Evolutionary conservation across 2,113 vertebrate genomes (phyloP), one percentile per base, ranked within the genome.

Genomic region (Lepisosteus oculatus): DNA sequence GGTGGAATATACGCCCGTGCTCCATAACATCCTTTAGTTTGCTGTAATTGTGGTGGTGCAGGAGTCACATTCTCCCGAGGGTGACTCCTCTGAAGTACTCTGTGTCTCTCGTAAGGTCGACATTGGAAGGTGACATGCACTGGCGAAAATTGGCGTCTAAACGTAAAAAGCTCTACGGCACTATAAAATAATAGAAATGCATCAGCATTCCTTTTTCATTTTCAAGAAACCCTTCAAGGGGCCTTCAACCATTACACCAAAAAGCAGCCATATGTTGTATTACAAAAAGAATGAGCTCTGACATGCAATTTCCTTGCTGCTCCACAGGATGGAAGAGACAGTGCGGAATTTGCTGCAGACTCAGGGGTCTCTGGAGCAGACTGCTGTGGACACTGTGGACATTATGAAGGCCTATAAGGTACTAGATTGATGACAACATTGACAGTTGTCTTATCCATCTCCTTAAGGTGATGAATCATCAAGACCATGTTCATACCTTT

Each of bases 321-420:
- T 79, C 67, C 78, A 74, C 82, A 97, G 95, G 90, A 96, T 97
- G 95, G 95, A 97, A 88, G 95, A 96, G 85, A 96, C 95, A 14
- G 92, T 97, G 79, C 89, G 92, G 80, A 93, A 92, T 77, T 86
- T 96, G 78, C 86, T 97, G 70, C 93, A 95, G 87, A 93, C 78
- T 80, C 94, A 93, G 87, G 92, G 90, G 72, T 79, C 90, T 70
- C 73, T 89, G 82, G 93, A 94, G 71, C 91, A 91, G 82, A 89
- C 90, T 2, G 90, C 90, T 70, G 89, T 93, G 88, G 92, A 93
- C 78, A 88, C 90, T 55, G 86, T 92, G 82, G 91, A 86, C 83
- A 90, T 94, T 86, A 90, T 94, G 87, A 93, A 94, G 85, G 88
- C 87, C 72, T 94, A 91, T 79, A 92, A 95, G 94, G 93, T 97